Evolutionary conservation across 2,888 invertebrate species (phyloP).

Genomic region (Resseliella maxima): DNA sequence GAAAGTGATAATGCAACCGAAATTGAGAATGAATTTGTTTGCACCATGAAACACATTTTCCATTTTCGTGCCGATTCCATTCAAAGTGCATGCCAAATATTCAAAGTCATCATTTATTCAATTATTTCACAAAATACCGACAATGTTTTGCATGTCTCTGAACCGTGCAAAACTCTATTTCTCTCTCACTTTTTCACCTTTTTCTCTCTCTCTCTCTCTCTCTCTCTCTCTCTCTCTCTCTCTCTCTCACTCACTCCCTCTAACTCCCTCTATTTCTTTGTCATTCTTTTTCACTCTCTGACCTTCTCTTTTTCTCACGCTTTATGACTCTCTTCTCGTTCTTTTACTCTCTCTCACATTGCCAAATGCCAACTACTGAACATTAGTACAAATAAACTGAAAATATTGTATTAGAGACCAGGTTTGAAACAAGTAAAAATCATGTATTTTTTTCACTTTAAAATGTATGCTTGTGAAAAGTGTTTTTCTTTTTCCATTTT

Average conservation of each 20-base stretch:
- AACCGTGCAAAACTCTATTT: neutral
- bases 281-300: too few relatives aligned
- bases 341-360: too few relatives aligned
- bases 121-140: conserved; percentile 12
- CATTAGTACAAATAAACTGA: too few relatives aligned
- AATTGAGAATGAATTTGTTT: conserved; percentile 11
- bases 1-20: neutral
- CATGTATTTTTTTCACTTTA: neutral
- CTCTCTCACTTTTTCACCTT: too few relatives aligned
- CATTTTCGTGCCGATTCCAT: neutral
- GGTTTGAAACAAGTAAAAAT: neutral
- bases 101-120: conserved; percentile 15
- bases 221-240: too few relatives aligned
- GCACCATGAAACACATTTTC: neutral
- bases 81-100: neutral
- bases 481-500: neutral
- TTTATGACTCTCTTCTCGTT: too few relatives aligned
- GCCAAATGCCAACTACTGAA: too few relatives aligned
- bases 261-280: too few relatives aligned
- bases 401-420: neutral
- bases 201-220: too few relatives aligned
- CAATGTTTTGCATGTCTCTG: conserved; percentile 19
- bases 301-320: too few relatives aligned
- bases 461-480: neutral
- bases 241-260: too few relatives aligned